A percentile compares a stretch with the other conserved stretches of the same genome.
These are phyloP conservation scores for Labeo rohita DNA, from an alignment of 2,113 vertebrate genomes.

Conservation along the genomic window DNA sequence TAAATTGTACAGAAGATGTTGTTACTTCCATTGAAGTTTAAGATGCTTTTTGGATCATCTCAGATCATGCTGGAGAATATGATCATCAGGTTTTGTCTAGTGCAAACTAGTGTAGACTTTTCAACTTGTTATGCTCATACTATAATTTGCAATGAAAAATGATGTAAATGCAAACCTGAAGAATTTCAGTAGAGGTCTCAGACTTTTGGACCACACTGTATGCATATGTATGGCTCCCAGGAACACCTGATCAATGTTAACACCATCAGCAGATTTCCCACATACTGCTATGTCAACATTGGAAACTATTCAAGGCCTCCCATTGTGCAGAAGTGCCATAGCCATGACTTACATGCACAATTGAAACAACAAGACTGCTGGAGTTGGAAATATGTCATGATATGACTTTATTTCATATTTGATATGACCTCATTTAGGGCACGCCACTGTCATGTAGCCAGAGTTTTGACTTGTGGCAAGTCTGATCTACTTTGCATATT, in stretches of 20 bases:
- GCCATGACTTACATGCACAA: background rate
- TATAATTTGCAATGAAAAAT: background rate
- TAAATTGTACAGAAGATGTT: background rate
- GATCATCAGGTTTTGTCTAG: background rate
- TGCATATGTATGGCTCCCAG: background rate
- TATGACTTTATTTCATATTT: background rate
- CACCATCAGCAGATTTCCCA: constrained; percentile 17
- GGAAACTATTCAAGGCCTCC: background rate
- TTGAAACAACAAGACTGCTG: background rate
- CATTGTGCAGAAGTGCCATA: constrained; percentile 11
- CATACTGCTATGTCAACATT: constrained; percentile 11
- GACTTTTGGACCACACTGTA: background rate
- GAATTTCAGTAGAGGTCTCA: background rate
- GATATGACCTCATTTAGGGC: background rate
- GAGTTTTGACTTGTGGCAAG: background rate
- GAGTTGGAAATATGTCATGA: background rate
- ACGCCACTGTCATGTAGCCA: background rate
- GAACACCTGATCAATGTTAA: constrained; percentile 17
- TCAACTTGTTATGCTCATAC: background rate
- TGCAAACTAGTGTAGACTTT: background rate
- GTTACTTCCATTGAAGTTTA: background rate
- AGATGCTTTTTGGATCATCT: background rate
- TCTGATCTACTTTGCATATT: background rate
- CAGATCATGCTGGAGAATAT: background rate
- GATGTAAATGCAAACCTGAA: background rate